Evolutionary conservation across 1,140 invertebrate genomes (phyloP).

Genomic region (Ericerus pela): DNA sequence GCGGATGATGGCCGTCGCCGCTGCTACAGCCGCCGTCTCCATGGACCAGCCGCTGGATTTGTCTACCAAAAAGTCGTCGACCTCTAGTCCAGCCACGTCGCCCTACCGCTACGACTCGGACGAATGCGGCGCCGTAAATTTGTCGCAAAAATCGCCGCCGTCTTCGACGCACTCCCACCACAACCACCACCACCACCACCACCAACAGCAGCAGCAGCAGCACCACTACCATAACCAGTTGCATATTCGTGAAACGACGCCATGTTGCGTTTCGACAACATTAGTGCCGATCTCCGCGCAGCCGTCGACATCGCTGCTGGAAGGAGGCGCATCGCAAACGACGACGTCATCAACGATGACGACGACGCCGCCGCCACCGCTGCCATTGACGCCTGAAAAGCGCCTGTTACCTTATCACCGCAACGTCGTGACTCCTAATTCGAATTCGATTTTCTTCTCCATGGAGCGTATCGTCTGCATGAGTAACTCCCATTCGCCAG

Average conservation of each 20-base stretch:
- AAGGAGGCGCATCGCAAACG: constrained; percentile 29
- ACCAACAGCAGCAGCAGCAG: constrained; percentile 32
- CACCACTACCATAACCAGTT: no score
- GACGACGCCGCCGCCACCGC: constrained; percentile 4
- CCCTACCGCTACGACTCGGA: constrained; percentile 26
- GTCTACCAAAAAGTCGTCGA: constrained; percentile 54
- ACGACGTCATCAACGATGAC: neutral
- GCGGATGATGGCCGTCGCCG: constrained; percentile 25
- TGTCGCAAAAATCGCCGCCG: constrained; percentile 22
- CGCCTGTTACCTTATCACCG: constrained; percentile 5
- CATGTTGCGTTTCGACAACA: constrained; percentile 35
- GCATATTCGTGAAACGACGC: no score
- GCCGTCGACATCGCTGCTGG: neutral
- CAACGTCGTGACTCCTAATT: constrained; percentile 16
- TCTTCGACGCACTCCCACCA: constrained; percentile 18
- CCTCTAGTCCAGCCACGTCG: constrained; percentile 31
- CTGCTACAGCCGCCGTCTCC: neutral
- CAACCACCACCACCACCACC: constrained; percentile 27
- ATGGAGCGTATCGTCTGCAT: constrained; percentile 48
- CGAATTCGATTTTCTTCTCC: constrained; percentile 31
- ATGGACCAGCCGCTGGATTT: constrained; percentile 74
- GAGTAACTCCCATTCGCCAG: constrained; percentile 38
- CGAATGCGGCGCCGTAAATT: constrained; percentile 23
- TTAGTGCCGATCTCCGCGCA: constrained; percentile 23
- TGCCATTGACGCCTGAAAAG: neutral